Conservation (phyloP, 2,888 invertebrate species). For the Scaeva pyrastri region DNA sequence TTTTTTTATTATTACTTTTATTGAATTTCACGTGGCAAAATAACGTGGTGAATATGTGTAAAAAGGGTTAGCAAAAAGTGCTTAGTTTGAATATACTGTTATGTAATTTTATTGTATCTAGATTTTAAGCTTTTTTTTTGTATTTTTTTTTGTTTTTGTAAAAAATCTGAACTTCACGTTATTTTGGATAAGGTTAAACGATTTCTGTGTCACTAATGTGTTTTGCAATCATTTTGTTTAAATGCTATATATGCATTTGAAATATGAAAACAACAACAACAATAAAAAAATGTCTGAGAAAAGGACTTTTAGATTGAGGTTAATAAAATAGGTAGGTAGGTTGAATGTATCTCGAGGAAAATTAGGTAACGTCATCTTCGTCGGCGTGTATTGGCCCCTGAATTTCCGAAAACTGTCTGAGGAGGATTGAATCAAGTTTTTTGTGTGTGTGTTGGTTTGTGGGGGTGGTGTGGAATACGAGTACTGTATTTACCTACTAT, state of each 20-base stretch:
- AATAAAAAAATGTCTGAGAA: not conserved
- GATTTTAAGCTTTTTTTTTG: not conserved
- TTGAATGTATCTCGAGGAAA: too few relatives aligned
- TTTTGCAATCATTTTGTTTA: conserved; percentile 10
- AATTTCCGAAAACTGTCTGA: too few relatives aligned
- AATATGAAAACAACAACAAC: not conserved
- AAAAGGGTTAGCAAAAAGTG: not conserved
- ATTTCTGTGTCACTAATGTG: not conserved
- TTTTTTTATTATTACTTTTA: not conserved
- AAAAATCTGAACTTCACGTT: not conserved
- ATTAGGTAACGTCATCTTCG: too few relatives aligned
- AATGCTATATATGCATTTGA: not conserved
- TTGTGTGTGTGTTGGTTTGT: too few relatives aligned
- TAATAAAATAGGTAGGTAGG: not conserved
- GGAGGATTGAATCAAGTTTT: too few relatives aligned
- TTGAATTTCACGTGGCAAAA: conserved; percentile 12
- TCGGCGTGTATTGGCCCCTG: too few relatives aligned
- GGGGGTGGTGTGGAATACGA: too few relatives aligned
- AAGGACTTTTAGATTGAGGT: not conserved
- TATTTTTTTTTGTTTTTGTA: too few relatives aligned
- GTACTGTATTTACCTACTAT: too few relatives aligned
- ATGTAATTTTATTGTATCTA: not conserved
- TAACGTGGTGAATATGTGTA: not conserved
- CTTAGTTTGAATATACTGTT: conserved; percentile 2
- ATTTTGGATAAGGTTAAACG: conserved; percentile 3